A percentile compares a stretch with the other conserved stretches of the same genome.
These are phyloP conservation scores for Falco berigora DNA, from an alignment of 2,797 vertebrate genomes.

Conservation along the genomic window DNA sequence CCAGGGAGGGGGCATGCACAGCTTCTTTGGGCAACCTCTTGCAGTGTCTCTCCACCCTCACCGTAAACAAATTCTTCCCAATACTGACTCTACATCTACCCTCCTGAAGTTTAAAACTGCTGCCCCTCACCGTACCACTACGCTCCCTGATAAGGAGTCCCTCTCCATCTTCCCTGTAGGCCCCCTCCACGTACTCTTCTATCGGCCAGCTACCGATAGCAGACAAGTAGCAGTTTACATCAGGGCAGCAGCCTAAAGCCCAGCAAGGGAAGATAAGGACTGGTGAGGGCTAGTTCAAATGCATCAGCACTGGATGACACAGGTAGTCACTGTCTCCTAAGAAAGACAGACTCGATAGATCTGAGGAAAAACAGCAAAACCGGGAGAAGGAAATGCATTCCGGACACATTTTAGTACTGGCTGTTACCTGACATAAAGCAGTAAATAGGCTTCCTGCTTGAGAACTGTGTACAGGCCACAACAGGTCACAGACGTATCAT, in stretches of 20 bases:
- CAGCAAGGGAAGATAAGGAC: background rate
- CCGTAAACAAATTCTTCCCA: too few species aligned
- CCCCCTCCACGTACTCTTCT: background rate
- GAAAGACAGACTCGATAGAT: background rate
- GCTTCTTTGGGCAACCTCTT: too few species aligned
- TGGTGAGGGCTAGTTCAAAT: background rate
- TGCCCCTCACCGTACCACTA: too few species aligned
- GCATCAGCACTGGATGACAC: background rate
- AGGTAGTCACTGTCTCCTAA: background rate
- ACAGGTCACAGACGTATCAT: constrained; percentile 84
- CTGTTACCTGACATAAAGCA: constrained; percentile 88
- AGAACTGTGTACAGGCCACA: constrained; percentile 85
- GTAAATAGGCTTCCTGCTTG: constrained; percentile 89
- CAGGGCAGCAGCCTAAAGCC: background rate
- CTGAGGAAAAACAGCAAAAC: background rate
- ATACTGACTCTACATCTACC: too few species aligned
- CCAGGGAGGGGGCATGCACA: too few species aligned
- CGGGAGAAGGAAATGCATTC: background rate
- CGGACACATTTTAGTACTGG: background rate
- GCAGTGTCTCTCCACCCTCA: too few species aligned
- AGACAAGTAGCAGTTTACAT: background rate
- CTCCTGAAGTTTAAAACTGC: too few species aligned
- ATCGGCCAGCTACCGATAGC: background rate
- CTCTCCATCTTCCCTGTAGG: background rate
- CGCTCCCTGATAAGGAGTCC: background rate